Evolutionary conservation across 2,113 vertebrate species (phyloP), one percentile per base, ranked within the genome.

Genomic region (Crotalus viridis): DNA sequence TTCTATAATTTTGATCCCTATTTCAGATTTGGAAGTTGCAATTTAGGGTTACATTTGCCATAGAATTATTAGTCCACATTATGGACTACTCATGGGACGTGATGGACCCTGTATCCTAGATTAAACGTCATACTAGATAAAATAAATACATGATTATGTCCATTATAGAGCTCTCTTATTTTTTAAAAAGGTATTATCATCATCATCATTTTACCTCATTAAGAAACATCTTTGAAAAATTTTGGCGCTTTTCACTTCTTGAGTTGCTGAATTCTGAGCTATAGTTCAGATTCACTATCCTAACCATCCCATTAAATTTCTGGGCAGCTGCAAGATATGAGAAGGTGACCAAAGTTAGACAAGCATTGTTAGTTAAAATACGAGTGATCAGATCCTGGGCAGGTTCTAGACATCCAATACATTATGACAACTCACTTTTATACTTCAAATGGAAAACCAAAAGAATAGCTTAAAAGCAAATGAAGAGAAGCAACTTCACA

Each of bases 211-310:
- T 96, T 90, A 99, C 99, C 97, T 96, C 97, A 55, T 95, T 56
- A n/a, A 90, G 61, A 94, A 99, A 96, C 1, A 95, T 95, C 24
- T 46, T 74, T 1, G 95, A 96, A 91, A 99, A 98, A n/a, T 95
- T 94, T 51, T 21, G 96, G 92, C 98, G 97, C 54, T 98, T 97
- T 93, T 94, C 87, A 94, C 98, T 98, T 96, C 97, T 98, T 1
- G 89, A 0, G 9, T 98, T 97, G 56, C 87, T 88, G 86, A 98
- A 96, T 55, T 96, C 95, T 0, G 93, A 90, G 0, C 95, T 97
- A 87, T 98, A 98, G 56, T 90, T 8, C 89, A 98, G 1, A 1
- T 98, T 98, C 33, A 95, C 97, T 57, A 99, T 96, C 64, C 90
- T 87, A 22, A 96, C 95, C 5, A 90, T 95, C 28, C 97, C 98